Evolutionary conservation across 2,113 vertebrate species (phyloP), one percentile per base, ranked within the genome.

Genomic region (Alces alces): DNA sequence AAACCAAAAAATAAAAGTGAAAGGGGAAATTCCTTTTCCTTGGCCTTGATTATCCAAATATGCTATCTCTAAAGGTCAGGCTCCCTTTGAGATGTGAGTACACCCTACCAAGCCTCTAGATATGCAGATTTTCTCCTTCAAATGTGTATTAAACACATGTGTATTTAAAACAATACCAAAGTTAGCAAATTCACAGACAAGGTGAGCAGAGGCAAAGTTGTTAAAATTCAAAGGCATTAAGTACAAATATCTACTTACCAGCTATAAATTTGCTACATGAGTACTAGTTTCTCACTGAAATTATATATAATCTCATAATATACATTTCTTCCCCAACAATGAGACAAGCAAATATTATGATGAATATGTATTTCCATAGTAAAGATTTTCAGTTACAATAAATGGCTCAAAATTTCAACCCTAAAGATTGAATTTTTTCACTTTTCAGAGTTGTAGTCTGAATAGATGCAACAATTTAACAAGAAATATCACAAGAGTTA

Each of bases 401-500:
- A 91, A 83, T 61, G 76, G 54, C 58, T 86, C 85, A 95, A 96
- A 54, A 9, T 43, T 80, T 93, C 54, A 95, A 89, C 85, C 19
- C n/a, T 70, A 91, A 93, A 66, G 27, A 66, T 5, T n/a, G 19
- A 86, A 50, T 79, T 52, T 73, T 83, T 25, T n/a, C 33, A 70
- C 55, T 92, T 79, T 90, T 78, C 30, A 21, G 76, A 87, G 47
- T 50, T 96, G 84, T 66, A 91, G 60, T 39, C 86, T 83, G 36
- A 58, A n/a, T 57, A 64, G 7, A 83, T 36, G 57, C 30, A 94
- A 90, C 93, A 89, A 47, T 64, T 86, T 28, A 90, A 76, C 80
- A 96, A 96, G 97, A 98, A 98, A 89, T 82, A 98, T 9, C 97
- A 97, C 43, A 95, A 95, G 78, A 39, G 58, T 60, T 92, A 97